These are phyloP conservation scores for Taxidea taxus DNA, from an alignment of 2,113 vertebrate genomes.

Conservation along the genomic window DNA sequence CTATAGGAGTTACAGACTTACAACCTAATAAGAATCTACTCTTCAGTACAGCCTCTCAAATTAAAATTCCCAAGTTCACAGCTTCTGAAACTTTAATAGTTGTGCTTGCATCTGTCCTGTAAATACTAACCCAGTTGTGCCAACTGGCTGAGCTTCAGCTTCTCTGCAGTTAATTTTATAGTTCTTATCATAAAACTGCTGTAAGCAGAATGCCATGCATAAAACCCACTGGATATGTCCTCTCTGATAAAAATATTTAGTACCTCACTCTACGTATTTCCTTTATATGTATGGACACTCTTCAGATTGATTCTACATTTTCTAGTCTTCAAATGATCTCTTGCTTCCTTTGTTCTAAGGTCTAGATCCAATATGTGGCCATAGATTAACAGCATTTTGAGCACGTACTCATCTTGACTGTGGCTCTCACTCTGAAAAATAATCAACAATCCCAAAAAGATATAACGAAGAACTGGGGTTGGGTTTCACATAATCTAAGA, in stretches of 20 bases:
- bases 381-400: background rate
- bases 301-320: background rate
- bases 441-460: background rate
- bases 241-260: constrained; percentile 20
- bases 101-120: background rate
- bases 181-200: constrained; percentile 1
- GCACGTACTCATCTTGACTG: background rate
- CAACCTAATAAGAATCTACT: background rate
- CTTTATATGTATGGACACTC: background rate
- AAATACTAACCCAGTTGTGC: background rate
- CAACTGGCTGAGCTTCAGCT: background rate
- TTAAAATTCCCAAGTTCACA: constrained; percentile 31
- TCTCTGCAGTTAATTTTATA: background rate
- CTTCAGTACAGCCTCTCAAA: background rate
- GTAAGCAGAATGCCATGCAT: background rate
- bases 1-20: background rate
- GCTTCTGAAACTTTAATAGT: background rate
- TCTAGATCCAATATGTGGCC: background rate
- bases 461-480: background rate
- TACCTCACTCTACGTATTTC: background rate
- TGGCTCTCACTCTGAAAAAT: background rate
- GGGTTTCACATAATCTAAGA: background rate
- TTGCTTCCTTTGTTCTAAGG: background rate
- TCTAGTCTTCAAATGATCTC: background rate
- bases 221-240: background rate